Conservation (phyloP, 2,888 invertebrate species). For the Furcula furcula region DNA sequence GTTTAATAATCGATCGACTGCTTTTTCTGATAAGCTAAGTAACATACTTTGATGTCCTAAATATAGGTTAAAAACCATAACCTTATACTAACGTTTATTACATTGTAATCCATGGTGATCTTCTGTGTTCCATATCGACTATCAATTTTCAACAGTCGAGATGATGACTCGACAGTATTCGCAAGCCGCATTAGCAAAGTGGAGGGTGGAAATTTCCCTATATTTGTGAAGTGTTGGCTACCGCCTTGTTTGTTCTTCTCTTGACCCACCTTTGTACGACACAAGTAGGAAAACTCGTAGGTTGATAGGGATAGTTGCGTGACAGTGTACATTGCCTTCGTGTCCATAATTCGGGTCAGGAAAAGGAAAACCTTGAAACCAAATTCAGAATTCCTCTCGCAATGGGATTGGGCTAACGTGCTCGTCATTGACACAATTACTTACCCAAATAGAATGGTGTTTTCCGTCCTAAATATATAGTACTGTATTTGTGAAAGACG, state of each 20-base stretch:
- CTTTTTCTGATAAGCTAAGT: no score
- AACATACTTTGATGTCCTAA: no score
- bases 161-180: conserved; percentile 13
- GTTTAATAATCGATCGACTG: no score
- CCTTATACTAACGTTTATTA: no score
- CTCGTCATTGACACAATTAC: conserved; percentile 43
- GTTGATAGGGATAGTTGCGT: conserved; percentile 40
- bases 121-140: conserved; percentile 13
- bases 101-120: conserved; percentile 16
- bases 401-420: conserved; percentile 37
- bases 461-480: conserved; percentile 1
- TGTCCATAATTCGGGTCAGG: conserved; percentile 35
- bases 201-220: conserved; percentile 6
- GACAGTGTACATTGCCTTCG: conserved; percentile 43
- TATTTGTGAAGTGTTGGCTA: conserved; percentile 6
- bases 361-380: conserved; percentile 48
- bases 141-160: conserved; percentile 16
- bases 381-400: conserved; percentile 41
- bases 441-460: conserved; percentile 10
- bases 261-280: conserved; percentile 17
- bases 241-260: conserved; percentile 14
- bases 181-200: conserved; percentile 4
- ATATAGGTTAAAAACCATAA: no score
- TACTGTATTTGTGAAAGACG: background rate
- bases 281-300: conserved; percentile 35